Base-by-base conservation (phyloP, 2,113 vertebrate species). In the Dasypus novemcinctus region DNA sequence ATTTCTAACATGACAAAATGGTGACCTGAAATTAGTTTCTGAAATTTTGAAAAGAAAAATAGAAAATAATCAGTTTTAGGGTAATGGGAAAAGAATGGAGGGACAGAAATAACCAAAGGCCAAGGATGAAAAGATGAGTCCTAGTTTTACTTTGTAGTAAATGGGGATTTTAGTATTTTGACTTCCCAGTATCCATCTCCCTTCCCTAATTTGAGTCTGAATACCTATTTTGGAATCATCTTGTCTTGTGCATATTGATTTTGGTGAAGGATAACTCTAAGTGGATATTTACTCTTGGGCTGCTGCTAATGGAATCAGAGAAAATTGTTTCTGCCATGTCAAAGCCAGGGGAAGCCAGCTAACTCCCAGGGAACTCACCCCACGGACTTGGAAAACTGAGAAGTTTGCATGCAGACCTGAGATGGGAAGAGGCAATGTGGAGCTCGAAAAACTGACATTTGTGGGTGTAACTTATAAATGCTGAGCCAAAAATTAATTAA, bases 11-110 rank as follows among this genome's bases (percentile, higher is more conserved):
- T 38, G 80, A 33, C 6, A 90, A 95, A 87, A 2, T 2, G 63
- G 27, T n/a, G 54, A 36, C 8, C n/a, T 78, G 54, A 76, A 63
- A 75, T 86, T 23, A 82, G 36, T 52, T 78, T 97, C 36, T 68
- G 25, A 71, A 61, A 9, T 61, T 66, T 41, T 23, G 52, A 12
- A 46, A 61, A 63, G 2, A n/a, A 38, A 68, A 17, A 90, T 25
- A 79, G 79, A 76, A 92, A 79, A 46, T 49, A 10, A 20, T 74
- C 2, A 15, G 4, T 61, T 6, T 90, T 88, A 33, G 9, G 5
- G 4, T 6, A 43, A 4, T 33, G 12, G 46, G 6, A 13, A 5
- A 49, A 11, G 1, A 11, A 71, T 15, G 10, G 0, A 88, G 7
- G 13, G 12, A 33, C 14, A 21, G 12, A 76, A 87, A 75, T 27